These are phyloP conservation scores for Altica lythri DNA, from an alignment of 2,888 invertebrate species.

Conservation along the genomic window DNA sequence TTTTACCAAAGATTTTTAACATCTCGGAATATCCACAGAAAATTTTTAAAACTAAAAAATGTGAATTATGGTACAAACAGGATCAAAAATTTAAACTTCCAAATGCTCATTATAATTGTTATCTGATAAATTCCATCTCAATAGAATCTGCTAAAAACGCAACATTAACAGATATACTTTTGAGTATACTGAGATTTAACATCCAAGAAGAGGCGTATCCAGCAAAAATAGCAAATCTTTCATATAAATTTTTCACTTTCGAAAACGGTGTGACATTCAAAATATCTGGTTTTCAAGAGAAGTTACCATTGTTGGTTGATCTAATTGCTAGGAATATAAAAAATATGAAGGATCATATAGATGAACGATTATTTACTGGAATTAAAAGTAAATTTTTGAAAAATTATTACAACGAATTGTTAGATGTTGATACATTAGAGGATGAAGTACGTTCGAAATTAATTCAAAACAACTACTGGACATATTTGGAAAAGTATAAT, in stretches of 20 bases:
- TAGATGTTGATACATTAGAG: no score
- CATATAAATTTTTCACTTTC: no score
- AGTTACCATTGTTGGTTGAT: conserved; percentile 65
- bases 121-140: conserved; percentile 72
- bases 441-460: no score
- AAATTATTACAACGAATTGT: conserved; percentile 65
- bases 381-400: conserved; percentile 71
- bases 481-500: conserved; percentile 69
- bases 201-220: conserved; percentile 43
- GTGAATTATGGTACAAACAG: conserved; percentile 82
- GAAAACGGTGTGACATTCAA: conserved; percentile 40
- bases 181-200: conserved; percentile 37
- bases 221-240: conserved; percentile 38
- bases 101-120: conserved; percentile 73
- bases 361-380: conserved; percentile 68
- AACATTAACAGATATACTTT: conserved; percentile 36
- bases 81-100: conserved; percentile 84
- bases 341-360: conserved; percentile 61
- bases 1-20: conserved; percentile 58
- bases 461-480: conserved; percentile 69
- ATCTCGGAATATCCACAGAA: conserved; percentile 62
- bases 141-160: conserved; percentile 59
- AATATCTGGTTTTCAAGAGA: conserved; percentile 42
- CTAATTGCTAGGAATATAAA: conserved; percentile 71
- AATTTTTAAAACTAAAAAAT: conserved; percentile 60